Conservation (phyloP, 1,140 invertebrate species). For the Pseudachorutes palmiensis region DNA sequence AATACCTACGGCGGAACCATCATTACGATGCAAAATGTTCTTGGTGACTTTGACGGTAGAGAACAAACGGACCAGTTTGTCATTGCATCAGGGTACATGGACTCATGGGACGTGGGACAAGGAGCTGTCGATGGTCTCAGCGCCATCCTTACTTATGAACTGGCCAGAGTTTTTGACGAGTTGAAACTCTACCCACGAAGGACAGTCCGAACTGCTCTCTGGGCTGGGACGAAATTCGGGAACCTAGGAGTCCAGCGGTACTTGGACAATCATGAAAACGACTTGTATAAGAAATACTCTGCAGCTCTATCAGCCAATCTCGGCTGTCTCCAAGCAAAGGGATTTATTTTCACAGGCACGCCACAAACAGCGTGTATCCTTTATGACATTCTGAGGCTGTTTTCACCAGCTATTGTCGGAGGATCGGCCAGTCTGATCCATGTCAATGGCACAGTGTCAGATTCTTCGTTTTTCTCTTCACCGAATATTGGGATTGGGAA, state of each 20-base stretch:
- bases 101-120: conserved; percentile 52
- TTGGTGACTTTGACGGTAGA: conserved; percentile 7
- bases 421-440: conserved; percentile 28
- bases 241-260: conserved; percentile 42
- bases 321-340: conserved; percentile 48
- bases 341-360: conserved; percentile 48
- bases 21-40: conserved; percentile 19
- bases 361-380: conserved; percentile 54
- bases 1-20: conserved; percentile 21
- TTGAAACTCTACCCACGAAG: conserved; percentile 44
- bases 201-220: conserved; percentile 47
- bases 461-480: conserved; percentile 33
- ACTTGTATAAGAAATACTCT: conserved; percentile 41
- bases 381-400: conserved; percentile 50
- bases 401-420: background rate
- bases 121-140: conserved; percentile 41
- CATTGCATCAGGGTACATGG: conserved; percentile 50
- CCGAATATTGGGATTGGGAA: conserved; percentile 8
- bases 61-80: conserved; percentile 41
- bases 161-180: conserved; percentile 43
- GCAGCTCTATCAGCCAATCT: conserved; percentile 50
- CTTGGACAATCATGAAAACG: conserved; percentile 40
- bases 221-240: conserved; percentile 49
- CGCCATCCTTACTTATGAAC: conserved; percentile 47
- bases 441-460: conserved; percentile 28